A percentile compares a stretch with the other conserved stretches of the same genome.
phyloP scores from a whole-genome alignment of 2,113 vertebrate genomes.

The Baryphthengus martii region DNA sequence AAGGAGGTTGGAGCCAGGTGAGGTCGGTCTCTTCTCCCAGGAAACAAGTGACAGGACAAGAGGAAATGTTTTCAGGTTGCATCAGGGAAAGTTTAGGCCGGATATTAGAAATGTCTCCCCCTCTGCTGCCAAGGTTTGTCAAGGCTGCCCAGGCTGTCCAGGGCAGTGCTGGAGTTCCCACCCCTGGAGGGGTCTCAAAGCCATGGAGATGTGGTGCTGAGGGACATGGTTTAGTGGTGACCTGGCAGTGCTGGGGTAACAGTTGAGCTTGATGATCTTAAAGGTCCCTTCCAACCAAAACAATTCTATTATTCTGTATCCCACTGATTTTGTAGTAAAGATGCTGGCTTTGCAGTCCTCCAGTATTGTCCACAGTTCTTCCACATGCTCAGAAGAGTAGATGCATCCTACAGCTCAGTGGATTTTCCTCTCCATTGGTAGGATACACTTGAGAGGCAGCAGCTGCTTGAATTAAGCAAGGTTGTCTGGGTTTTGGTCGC shows the following conservation, averaged over 20 bases:
- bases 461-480: neutral
- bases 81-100: neutral
- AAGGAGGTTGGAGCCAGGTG: neutral
- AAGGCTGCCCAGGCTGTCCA: neutral
- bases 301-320: neutral
- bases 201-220: neutral
- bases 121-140: neutral
- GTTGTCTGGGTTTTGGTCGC: neutral
- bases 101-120: neutral
- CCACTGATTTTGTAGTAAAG: neutral
- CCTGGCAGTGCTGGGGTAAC: neutral
- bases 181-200: neutral
- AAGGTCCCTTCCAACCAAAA: neutral
- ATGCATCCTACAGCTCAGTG: neutral
- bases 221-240: neutral
- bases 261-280: neutral
- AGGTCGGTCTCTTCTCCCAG: neutral
- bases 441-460: neutral
- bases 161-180: neutral
- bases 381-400: neutral
- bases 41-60: neutral
- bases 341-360: neutral
- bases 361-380: neutral
- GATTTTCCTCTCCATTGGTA: neutral
- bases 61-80: neutral